Evolutionary conservation across 2,113 vertebrate species (phyloP), one percentile per base, ranked within the genome.

Genomic region (Prolemur simus): DNA sequence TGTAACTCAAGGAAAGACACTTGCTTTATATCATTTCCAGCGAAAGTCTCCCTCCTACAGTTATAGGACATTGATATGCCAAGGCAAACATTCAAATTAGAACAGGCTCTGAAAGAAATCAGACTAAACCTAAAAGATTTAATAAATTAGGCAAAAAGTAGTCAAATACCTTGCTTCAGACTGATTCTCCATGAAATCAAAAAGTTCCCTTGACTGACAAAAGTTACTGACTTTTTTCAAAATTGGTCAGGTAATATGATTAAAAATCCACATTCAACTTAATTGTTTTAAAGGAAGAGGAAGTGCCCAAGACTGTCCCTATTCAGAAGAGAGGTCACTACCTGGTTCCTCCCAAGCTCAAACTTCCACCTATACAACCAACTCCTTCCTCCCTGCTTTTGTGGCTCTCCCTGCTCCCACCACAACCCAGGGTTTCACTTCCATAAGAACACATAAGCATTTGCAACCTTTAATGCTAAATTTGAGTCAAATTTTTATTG

Each of bases 1-100:
- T 69, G 27, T 49, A 29, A 88, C 74, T 88, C 63, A 37, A 92
- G 25, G 63, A 87, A 78, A 95, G n/a, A 81, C 9, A 14, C 14
- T 95, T 52, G 32, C 45, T 81, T 76, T 76, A 73, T 82, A 58
- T 63, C 23, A 83, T 95, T 93, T 93, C 34, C 56, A 82, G 56
- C 39, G 34, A 76, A 89, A 63, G 8, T 88, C 92, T 54, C 12
- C 45, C 18, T 81, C 32, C 71, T 85, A 23, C 27, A 52, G n/a
- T 69, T 86, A 60, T 45, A 82, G 29, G 91, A 64, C 42, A 2
- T 34, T 63, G 42, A 39, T 52, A 32, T 5, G 68, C 76, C 29
- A 73, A 84, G 17, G 45, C 82, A 69, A 9, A 39, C 52, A 27
- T 80, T 97, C 45, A 60, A 60, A 80, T 89, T 80, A 87, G 77